Evolutionary conservation across 2,113 vertebrate genomes (phyloP), one percentile per base, ranked within the genome.

Genomic region (Siniperca chuatsi): DNA sequence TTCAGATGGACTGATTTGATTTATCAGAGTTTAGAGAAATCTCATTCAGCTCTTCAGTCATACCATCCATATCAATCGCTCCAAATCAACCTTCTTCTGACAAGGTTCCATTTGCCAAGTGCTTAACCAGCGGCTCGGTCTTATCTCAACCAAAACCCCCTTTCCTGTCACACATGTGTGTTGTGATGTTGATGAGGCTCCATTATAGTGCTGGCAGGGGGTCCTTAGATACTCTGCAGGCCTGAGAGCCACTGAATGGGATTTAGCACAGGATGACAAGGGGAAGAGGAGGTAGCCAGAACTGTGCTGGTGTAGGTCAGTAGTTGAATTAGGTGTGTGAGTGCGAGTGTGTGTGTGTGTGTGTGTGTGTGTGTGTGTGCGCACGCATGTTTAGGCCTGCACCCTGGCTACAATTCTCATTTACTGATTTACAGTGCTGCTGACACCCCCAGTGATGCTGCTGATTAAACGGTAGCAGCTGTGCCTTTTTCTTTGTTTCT

Each of bases 151-250:
- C 20, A 50, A 23, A 62, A 57, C 20, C 10, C 80, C 42, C 37
- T 55, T 81, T 83, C 81, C 64, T 80, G 65, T 78, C 86, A 55
- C 78, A 78, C 62, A 21, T 46, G 71, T 66, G 75, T 79, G 89
- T 93, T 95, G 91, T 94, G 85, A 95, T 95, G 94, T 89, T 95
- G 91, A 95, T 93, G 82, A 92, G 81, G 78, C 57, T 80, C 25
- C 68, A 83, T 90, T 91, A 83, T 89, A 23, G 50, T 48, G 48
- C 72, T 60, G 21, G 72, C 61, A 67, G 91, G 89, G 89, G 84
- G 66, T 86, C 88, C 52, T 90, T 48, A 42, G 68, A 81, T 81
- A 70, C 77, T 84, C 65, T 79, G 66, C 84, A 81, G 60, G 79
- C 86, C 75, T 35, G 21, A 76, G 83, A 81, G 80, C 37, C 44